Percentiles rank a stretch among this genome's conserved stretches.
Evolutionary conservation across 2,888 invertebrate genomes (phyloP).

Genomic region (Amitus sp.): DNA sequence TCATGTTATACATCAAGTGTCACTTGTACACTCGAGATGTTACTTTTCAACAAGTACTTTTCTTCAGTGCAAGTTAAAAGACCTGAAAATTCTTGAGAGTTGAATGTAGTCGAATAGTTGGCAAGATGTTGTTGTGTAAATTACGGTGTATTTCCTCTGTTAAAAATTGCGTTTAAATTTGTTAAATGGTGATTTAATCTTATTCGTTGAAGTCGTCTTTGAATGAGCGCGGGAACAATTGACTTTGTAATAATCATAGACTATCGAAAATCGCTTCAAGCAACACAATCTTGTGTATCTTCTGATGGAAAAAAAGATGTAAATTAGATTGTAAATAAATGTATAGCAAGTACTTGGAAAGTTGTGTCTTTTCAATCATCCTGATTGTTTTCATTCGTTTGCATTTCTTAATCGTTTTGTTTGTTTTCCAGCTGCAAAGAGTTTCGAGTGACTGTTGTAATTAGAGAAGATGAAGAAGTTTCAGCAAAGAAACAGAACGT

Average conservation of each 20-base stretch:
- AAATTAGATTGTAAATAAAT: conserved; percentile 65
- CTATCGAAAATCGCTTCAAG: conserved; percentile 4
- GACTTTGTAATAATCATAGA: not conserved
- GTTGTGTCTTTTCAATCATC: not conserved
- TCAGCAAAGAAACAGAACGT: conserved; percentile 15
- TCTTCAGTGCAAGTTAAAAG: too few species aligned
- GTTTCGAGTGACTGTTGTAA: not conserved
- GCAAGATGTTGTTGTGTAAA: not conserved
- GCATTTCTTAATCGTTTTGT: not conserved
- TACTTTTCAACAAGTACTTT: too few species aligned
- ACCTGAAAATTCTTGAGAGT: too few species aligned
- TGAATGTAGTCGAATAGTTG: not conserved
- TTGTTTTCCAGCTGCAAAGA: not conserved
- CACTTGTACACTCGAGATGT: too few species aligned
- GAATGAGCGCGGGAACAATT: not conserved
- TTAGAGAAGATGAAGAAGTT: conserved; percentile 33
- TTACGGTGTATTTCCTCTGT: not conserved
- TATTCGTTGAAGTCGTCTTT: not conserved
- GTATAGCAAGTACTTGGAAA: conserved; percentile 49
- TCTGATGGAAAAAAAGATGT: conserved; percentile 48
- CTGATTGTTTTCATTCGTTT: too few species aligned
- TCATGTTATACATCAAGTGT: too few species aligned
- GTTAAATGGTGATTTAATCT: not conserved
- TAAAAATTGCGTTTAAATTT: not conserved
- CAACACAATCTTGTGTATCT: conserved; percentile 36